These are phyloP conservation scores for Menidia beryllina DNA, from an alignment of 2,113 vertebrate genomes.

Conservation along the genomic window DNA sequence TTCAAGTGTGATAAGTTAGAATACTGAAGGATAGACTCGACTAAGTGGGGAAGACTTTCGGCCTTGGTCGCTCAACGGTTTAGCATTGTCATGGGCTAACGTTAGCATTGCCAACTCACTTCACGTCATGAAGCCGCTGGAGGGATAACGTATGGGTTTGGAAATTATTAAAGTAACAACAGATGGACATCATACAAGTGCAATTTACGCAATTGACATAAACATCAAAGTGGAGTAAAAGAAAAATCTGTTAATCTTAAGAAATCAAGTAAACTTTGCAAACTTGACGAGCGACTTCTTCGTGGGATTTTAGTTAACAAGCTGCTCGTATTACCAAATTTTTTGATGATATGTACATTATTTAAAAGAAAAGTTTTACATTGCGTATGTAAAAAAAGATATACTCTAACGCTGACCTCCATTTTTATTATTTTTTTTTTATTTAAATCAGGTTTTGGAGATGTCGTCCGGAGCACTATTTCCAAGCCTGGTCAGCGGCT, in stretches of 20 bases:
- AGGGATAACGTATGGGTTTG: not conserved
- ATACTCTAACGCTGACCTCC: not conserved
- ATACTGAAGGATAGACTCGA: no score
- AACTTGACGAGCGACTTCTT: no score
- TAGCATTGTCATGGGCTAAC: conserved; percentile 67
- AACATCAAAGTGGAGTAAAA: not conserved
- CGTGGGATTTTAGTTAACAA: no score
- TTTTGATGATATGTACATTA: no score
- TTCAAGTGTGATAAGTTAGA: no score
- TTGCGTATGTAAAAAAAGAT: no score
- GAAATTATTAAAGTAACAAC: not conserved
- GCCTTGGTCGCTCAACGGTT: conserved; percentile 12
- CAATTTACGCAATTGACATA: fast-evolving
- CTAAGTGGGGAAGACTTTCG: not conserved
- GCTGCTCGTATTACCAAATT: no score
- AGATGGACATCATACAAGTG: not conserved
- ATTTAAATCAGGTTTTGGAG: conserved; percentile 19
- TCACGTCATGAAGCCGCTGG: no score
- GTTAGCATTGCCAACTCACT: conserved; percentile 39
- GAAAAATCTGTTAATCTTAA: no score
- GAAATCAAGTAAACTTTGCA: no score
- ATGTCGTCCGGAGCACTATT: conserved; percentile 97
- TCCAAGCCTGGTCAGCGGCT: conserved; percentile 93
- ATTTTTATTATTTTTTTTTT: not conserved
- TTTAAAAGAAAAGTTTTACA: no score